Evolutionary conservation across 1,140 invertebrate species (phyloP).

Genomic region (Subanguina moxae): DNA sequence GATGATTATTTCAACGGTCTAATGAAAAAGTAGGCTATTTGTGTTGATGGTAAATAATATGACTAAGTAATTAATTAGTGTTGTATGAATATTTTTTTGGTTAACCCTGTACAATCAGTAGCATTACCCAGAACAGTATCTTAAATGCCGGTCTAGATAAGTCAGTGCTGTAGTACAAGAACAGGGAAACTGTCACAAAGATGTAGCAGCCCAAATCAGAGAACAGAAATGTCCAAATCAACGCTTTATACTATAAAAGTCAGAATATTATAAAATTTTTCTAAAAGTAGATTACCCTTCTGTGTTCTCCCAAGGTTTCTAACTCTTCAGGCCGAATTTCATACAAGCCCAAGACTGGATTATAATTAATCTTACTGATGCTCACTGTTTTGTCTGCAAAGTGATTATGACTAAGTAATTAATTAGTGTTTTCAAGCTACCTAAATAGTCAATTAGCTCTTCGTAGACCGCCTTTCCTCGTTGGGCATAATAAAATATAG

Average conservation of each 20-base stretch:
- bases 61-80: no score
- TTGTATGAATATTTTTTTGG: no score
- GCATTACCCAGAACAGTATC: slow-evolving; percentile 50
- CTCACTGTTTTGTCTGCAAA: slow-evolving; percentile 41
- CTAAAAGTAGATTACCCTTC: slow-evolving; percentile 28
- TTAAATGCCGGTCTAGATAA: slow-evolving; percentile 26
- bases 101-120: no score
- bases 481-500: slow-evolving; percentile 35
- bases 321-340: slow-evolving; percentile 37
- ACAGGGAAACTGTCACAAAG: slow-evolving; percentile 36
- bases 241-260: slow-evolving; percentile 52
- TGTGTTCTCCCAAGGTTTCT: slow-evolving; percentile 30
- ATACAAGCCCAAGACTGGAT: slow-evolving; percentile 32
- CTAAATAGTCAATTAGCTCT: slow-evolving; percentile 36
- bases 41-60: no score
- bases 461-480: slow-evolving; percentile 39
- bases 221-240: slow-evolving; percentile 48
- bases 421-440: slow-evolving; percentile 6
- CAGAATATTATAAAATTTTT: neutral
- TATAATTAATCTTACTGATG: slow-evolving; percentile 48
- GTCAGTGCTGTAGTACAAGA: slow-evolving; percentile 49
- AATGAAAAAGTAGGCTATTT: no score
- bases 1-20: no score
- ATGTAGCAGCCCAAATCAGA: slow-evolving; percentile 42
- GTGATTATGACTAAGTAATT: slow-evolving; percentile 5